These are phyloP conservation scores for Coleophora deauratella DNA, from an alignment of 2,888 invertebrate genomes.

Conservation along the genomic window DNA sequence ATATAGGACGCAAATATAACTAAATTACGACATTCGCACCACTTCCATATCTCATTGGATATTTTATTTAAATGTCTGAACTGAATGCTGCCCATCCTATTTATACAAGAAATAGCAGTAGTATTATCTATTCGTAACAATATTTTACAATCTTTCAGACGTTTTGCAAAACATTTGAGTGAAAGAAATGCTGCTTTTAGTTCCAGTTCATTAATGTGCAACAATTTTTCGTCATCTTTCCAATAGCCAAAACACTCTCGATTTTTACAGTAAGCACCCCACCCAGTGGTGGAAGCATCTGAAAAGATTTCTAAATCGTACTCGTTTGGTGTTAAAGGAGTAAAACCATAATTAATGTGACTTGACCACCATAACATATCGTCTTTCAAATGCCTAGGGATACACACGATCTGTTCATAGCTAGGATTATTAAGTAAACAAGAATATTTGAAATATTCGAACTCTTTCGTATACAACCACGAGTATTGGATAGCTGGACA, in stretches of 20 bases:
- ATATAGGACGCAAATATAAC: slow-evolving; percentile 1
- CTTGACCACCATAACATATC: background rate
- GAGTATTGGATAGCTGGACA: slow-evolving; percentile 4
- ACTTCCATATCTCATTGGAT: slow-evolving; percentile 5
- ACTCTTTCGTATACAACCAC: too few relatives aligned
- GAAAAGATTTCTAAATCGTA: slow-evolving; percentile 6
- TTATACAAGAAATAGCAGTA: slow-evolving; percentile 9
- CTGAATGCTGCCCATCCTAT: slow-evolving; percentile 11
- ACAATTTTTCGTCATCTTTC: background rate
- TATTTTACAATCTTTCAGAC: slow-evolving; percentile 2
- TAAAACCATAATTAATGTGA: background rate
- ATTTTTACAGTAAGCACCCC: slow-evolving; percentile 2
- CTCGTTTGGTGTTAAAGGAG: background rate
- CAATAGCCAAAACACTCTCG: slow-evolving; percentile 1
- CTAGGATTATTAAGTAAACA: background rate
- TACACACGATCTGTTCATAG: background rate
- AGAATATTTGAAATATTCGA: background rate
- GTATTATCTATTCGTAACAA: slow-evolving; percentile 9
- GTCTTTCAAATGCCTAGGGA: background rate
- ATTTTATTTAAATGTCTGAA: slow-evolving; percentile 5
- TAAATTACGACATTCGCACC: slow-evolving; percentile 6
- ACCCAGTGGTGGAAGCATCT: too few relatives aligned
- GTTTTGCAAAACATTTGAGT: slow-evolving; percentile 6
- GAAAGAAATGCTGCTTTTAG: slow-evolving; percentile 7
- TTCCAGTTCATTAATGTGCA: slow-evolving; percentile 10